phyloP scores from a whole-genome alignment of 1,140 invertebrate species.

The Wiebesia pumilae region DNA sequence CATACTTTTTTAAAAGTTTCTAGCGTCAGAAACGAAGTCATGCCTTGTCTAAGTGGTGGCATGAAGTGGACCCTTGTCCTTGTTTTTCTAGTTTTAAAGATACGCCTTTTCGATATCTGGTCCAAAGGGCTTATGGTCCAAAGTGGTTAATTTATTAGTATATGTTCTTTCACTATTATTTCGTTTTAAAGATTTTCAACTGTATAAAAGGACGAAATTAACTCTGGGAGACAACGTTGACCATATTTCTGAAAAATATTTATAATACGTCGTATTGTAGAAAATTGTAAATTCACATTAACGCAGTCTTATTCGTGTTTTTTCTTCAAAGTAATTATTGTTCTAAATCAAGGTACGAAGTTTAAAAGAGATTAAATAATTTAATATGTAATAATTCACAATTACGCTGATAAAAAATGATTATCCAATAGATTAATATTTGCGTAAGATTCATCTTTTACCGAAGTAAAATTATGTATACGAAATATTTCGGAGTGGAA shows the following conservation, averaged over 20 bases:
- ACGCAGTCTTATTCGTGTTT: no score
- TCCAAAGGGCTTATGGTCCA: constrained; percentile 43
- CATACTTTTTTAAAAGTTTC: not conserved
- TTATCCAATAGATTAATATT: not conserved
- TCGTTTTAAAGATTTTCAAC: not conserved
- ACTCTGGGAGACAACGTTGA: not conserved
- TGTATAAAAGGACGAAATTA: not conserved
- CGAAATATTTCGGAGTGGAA: not conserved
- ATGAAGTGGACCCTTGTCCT: constrained; percentile 28
- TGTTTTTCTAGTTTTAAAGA: constrained; percentile 2
- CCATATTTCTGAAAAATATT: not conserved
- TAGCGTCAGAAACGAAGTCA: not conserved
- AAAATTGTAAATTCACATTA: no score
- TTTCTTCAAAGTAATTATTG: no score
- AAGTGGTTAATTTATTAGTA: constrained; percentile 26
- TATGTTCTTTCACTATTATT: not conserved
- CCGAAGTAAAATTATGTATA: not conserved
- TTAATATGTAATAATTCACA: no score
- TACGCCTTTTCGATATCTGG: constrained; percentile 50
- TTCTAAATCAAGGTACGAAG: no score
- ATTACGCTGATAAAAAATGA: not conserved
- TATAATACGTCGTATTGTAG: no score
- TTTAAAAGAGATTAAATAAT: no score
- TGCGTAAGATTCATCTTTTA: not conserved
- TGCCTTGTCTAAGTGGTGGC: not conserved